These are phyloP conservation scores for Neoniphon sammara DNA, from an alignment of 2,797 vertebrate species.

Conservation along the genomic window DNA sequence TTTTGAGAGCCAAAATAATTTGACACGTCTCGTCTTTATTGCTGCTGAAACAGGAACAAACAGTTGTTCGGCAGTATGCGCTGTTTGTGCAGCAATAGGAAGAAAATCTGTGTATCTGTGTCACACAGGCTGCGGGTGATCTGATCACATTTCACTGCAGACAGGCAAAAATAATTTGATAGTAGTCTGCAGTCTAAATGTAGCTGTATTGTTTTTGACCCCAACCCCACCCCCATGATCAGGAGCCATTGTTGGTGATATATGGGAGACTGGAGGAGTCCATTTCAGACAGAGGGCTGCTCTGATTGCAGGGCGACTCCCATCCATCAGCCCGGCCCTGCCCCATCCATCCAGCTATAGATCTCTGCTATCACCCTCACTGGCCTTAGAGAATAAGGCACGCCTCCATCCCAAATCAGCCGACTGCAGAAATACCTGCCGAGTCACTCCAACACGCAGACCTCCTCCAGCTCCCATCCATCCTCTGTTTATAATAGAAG, in stretches of 20 bases:
- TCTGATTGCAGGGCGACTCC: slow-evolving; percentile 36
- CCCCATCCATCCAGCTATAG: neutral
- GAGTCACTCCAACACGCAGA: slow-evolving; percentile 2
- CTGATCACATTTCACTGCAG: neutral
- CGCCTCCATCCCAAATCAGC: slow-evolving; percentile 1
- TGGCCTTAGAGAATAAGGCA: slow-evolving; percentile 26
- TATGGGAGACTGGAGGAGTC: slow-evolving; percentile 13
- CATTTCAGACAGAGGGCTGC: slow-evolving; percentile 9
- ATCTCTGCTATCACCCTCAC: slow-evolving; percentile 7
- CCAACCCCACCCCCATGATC: slow-evolving; percentile 3
- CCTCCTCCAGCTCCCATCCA: slow-evolving; percentile 5
- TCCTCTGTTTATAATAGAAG: neutral
- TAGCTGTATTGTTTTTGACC: neutral
- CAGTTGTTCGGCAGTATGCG: no score
- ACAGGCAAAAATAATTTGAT: neutral
- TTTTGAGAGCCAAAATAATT: neutral
- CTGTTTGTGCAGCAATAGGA: no score
- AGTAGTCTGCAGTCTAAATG: neutral
- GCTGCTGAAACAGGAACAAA: neutral
- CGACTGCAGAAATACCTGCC: neutral
- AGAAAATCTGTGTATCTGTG: neutral
- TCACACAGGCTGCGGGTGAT: neutral
- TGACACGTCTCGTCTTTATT: neutral
- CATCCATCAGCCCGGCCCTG: slow-evolving; percentile 43
- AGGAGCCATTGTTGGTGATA: slow-evolving; percentile 3